Evolutionary conservation across 2,888 invertebrate genomes (phyloP).

Genomic region (Platycheirus albimanus): DNA sequence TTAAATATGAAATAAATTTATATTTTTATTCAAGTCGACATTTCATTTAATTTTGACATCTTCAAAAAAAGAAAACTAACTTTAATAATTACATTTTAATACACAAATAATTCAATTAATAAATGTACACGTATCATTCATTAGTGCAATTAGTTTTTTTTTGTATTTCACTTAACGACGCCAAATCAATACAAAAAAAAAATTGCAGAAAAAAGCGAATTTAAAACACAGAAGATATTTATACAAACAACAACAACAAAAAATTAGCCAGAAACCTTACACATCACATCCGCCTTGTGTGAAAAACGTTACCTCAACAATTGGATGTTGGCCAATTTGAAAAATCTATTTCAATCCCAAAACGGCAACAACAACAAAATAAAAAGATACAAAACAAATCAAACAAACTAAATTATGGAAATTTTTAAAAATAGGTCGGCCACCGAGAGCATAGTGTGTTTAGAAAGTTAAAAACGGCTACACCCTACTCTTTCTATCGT

Average conservation of each 20-base stretch:
- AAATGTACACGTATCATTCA: slow-evolving; percentile 41
- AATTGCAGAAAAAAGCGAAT: slow-evolving; percentile 1
- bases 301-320: slow-evolving; percentile 75
- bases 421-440: slow-evolving; percentile 74
- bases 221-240: neutral
- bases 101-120: slow-evolving; percentile 32
- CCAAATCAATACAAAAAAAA: slow-evolving; percentile 49
- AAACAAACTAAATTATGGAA: slow-evolving; percentile 69
- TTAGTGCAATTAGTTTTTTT: slow-evolving; percentile 33
- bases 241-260: neutral
- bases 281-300: slow-evolving; percentile 42
- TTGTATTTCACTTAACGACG: slow-evolving; percentile 34
- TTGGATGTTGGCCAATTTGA: slow-evolving; percentile 76
- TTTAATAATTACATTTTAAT: slow-evolving; percentile 34
- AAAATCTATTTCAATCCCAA: slow-evolving; percentile 65
- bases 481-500: slow-evolving; percentile 33
- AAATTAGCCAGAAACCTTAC: slow-evolving; percentile 32
- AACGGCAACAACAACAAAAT: slow-evolving; percentile 9
- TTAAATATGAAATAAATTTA: slow-evolving; percentile 27
- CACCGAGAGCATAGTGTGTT: slow-evolving; percentile 23
- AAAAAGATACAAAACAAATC: slow-evolving; percentile 17
- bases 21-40: slow-evolving; percentile 20
- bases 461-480: slow-evolving; percentile 2
- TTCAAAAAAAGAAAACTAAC: slow-evolving; percentile 22
- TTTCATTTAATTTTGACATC: slow-evolving; percentile 35